Evolutionary conservation across 2,888 invertebrate species (phyloP), one percentile per base, ranked within the genome.

Genomic region (Hemithea aestivaria): DNA sequence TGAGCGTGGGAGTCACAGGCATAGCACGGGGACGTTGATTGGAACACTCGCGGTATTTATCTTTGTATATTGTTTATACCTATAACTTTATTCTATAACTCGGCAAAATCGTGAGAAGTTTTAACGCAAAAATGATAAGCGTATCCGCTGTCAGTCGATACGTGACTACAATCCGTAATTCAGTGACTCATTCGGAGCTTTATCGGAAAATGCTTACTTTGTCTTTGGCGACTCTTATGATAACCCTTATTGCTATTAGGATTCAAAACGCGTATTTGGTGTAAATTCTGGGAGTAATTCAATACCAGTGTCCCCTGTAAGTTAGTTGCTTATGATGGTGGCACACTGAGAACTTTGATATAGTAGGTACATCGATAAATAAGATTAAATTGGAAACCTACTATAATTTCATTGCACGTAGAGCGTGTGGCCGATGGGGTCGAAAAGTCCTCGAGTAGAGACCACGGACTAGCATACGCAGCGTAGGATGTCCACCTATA

Each of bases 151-250:
- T 61, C 58, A 55, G 48, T 31, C 24, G 31, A 36, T 49, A 62
- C 64, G 64, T 64, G 64, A 55, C 53, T 29, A 42, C 43, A 54
- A 54, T 65, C 37, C 51, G 39, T 42, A 55, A 57, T 47, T 40
- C 31, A 10, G 7, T 10, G 9, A 11, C 34, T 51, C 45, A 58
- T 56, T 55, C 54, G 56, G 41, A 51, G 45, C 53, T 53, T 58
- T 60, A 65, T 66, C 59, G 58, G 63, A 61, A 66, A 66, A 70
- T 64, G 62, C 62, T 68, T 66, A 62, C 60, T 64, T 62, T 64
- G 64, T 63, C 56, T 58, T 42, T 51, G 35, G 58, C 50, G 56
- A 62, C 58, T 59, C 57, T 58, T 59, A 58, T 58, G 57, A 60
- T 61, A 62, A 64, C 62, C 53, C 57, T 51, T 46, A 1, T 49